These are phyloP conservation scores for Platorchestia sp. DNA, from an alignment of 1,140 invertebrate genomes.

Conservation along the genomic window DNA sequence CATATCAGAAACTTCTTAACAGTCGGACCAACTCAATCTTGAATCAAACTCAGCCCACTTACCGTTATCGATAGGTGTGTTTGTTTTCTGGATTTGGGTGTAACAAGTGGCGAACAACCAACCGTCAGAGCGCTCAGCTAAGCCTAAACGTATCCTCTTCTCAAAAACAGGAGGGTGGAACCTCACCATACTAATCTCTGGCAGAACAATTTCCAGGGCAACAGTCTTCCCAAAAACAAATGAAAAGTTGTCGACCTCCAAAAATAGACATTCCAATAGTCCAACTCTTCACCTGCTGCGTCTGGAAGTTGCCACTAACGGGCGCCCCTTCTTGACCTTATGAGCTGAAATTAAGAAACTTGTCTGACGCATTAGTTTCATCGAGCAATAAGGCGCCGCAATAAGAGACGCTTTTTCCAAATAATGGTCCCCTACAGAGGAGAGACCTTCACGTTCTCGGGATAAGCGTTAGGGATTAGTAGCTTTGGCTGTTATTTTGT, in stretches of 20 bases:
- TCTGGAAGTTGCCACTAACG: background rate
- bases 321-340: background rate
- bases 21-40: no score
- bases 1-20: no score
- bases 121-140: background rate
- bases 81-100: no score
- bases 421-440: background rate
- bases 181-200: background rate
- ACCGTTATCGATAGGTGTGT: no score
- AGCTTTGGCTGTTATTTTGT: background rate
- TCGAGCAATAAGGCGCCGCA: background rate
- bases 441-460: background rate
- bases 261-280: background rate
- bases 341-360: background rate
- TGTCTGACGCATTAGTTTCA: background rate
- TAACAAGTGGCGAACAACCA: no score
- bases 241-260: background rate
- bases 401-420: background rate
- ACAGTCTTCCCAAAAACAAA: background rate
- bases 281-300: background rate
- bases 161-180: no score
- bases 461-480: background rate
- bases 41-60: no score
- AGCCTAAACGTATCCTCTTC: background rate
- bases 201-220: background rate